phyloP scores from a whole-genome alignment of 1,140 invertebrate species.

The Diprion similis region DNA sequence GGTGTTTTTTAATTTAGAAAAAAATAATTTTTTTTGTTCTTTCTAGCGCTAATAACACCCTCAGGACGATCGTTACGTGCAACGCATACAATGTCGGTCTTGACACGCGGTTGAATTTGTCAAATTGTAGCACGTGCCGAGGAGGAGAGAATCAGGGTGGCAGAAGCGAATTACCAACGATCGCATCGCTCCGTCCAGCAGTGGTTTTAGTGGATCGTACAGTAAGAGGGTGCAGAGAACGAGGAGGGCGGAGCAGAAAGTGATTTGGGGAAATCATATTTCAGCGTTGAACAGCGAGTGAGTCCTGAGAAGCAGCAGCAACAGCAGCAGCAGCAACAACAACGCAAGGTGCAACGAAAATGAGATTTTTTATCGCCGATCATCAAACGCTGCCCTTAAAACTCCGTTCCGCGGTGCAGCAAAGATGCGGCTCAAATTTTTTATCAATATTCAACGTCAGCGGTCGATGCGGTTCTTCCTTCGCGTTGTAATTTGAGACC shows the following conservation, averaged over 20 bases:
- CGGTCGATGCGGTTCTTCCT: neutral
- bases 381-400: constrained; percentile 33
- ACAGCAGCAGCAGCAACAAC: too few species aligned
- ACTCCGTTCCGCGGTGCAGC: neutral
- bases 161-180: constrained; percentile 1
- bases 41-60: neutral
- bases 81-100: neutral
- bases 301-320: constrained; percentile 22
- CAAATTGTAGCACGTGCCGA: too few species aligned
- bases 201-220: neutral
- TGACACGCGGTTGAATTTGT: neutral
- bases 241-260: constrained; percentile 20
- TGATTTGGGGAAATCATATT: constrained; percentile 56
- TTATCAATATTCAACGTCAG: constrained; percentile 1
- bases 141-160: neutral
- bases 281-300: constrained; percentile 48
- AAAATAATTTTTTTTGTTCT: too few species aligned
- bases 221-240: neutral
- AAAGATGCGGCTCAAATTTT: neutral
- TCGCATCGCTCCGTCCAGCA: neutral
- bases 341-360: constrained; percentile 58
- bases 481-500: too few species aligned
- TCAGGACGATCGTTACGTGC: neutral
- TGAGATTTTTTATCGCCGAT: constrained; percentile 58
- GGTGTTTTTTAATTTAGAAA: too few species aligned